Conservation (phyloP, 37 sponge, comb jelly and placozoan species). For the Cliona cf. orientalis region DNA sequence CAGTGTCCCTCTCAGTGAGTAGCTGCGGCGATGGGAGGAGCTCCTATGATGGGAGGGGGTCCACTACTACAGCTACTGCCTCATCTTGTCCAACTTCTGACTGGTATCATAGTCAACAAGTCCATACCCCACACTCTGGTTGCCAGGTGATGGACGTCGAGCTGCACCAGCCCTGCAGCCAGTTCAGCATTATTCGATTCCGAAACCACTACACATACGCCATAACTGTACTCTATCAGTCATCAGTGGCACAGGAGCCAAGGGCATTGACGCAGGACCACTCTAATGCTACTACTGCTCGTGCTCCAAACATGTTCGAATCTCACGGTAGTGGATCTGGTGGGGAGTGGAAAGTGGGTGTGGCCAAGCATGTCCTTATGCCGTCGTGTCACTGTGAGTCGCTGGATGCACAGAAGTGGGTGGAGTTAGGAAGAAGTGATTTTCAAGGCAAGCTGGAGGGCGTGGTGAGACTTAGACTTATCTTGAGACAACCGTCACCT, state of each 20-base stretch:
- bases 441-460: slow-evolving; percentile 13
- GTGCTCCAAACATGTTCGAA: too few relatives aligned
- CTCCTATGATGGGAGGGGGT: too few relatives aligned
- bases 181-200: slow-evolving; percentile 6
- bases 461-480: slow-evolving; percentile 5
- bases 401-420: background rate
- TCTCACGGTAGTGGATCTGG: background rate
- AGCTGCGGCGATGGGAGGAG: too few relatives aligned
- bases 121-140: background rate
- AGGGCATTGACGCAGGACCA: too few relatives aligned
- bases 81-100: too few relatives aligned
- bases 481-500: slow-evolving; percentile 46
- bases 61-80: background rate
- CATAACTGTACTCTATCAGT: slow-evolving; percentile 13
- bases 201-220: slow-evolving; percentile 40
- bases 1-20: too few relatives aligned
- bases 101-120: too few relatives aligned
- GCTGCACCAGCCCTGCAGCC: background rate
- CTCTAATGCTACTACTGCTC: too few relatives aligned
- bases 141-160: slow-evolving; percentile 36
- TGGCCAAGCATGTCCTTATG: slow-evolving; percentile 13
- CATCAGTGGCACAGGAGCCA: too few relatives aligned
- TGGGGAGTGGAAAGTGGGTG: slow-evolving; percentile 1
- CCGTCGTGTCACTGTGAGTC: background rate
- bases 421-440: background rate